Evolutionary conservation across 2,113 vertebrate species (phyloP).

Genomic region (Rhinopomastus cyanomelas): DNA sequence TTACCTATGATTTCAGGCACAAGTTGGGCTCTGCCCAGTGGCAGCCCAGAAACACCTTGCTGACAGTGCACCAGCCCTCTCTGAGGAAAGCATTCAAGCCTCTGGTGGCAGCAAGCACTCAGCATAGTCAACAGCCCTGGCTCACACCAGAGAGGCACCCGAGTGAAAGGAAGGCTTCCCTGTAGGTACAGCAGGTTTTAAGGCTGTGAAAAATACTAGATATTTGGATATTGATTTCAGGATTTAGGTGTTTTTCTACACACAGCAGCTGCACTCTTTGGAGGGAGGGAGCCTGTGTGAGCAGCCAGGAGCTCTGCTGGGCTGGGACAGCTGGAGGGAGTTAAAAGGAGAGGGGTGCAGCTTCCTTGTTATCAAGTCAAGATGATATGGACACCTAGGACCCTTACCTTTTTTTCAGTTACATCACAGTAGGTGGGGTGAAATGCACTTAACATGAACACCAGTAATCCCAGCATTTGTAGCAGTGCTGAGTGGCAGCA

Average conservation of each 20-base stretch:
- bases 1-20: neutral
- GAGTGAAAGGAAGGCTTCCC: neutral
- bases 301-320: neutral
- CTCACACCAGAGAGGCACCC: accelerated
- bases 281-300: neutral
- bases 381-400: too few relatives aligned
- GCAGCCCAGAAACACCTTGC: neutral
- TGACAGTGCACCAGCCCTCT: neutral
- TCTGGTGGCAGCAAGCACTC: accelerated
- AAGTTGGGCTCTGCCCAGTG: neutral
- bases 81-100: accelerated
- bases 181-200: neutral
- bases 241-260: neutral
- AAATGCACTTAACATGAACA: too few relatives aligned
- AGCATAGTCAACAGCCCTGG: neutral
- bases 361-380: neutral
- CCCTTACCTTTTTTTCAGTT: too few relatives aligned
- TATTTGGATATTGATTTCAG: neutral
- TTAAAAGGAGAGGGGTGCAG: neutral
- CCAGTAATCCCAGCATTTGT: too few relatives aligned
- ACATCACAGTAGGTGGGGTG: too few relatives aligned
- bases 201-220: neutral
- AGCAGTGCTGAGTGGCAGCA: too few relatives aligned
- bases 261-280: accelerated
- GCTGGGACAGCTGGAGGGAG: accelerated